phyloP scores from a whole-genome alignment of 2,113 vertebrate species.

The Dasyurus viverrinus region DNA sequence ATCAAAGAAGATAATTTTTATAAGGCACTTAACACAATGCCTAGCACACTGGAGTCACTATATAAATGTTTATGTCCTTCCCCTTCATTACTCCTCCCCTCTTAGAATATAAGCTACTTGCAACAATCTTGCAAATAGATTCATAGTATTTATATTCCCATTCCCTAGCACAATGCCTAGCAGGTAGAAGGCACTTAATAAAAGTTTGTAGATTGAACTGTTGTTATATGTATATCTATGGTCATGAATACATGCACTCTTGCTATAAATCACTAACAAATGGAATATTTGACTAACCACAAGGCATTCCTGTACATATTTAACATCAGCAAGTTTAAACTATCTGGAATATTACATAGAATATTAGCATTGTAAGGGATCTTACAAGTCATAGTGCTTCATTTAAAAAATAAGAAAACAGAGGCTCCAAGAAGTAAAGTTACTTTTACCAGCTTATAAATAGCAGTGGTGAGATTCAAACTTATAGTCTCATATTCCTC shows the following conservation, averaged over 20 bases:
- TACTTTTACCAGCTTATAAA: neutral
- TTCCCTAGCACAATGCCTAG: neutral
- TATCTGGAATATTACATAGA: neutral
- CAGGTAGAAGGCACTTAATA: neutral
- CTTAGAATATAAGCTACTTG: neutral
- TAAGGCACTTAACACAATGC: neutral
- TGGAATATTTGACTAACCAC: neutral
- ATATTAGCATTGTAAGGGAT: neutral
- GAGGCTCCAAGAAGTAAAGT: neutral
- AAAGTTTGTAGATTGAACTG: neutral
- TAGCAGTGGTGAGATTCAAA: neutral
- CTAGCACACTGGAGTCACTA: neutral
- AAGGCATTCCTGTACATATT: neutral
- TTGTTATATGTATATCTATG: neutral
- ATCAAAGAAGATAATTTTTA: neutral
- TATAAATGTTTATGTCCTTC: neutral
- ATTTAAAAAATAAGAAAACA: neutral
- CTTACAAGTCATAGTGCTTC: neutral
- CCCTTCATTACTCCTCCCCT: too few species aligned
- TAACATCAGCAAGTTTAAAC: neutral
- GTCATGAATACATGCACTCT: neutral
- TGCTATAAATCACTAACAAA: neutral
- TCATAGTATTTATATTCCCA: neutral
- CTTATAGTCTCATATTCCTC: neutral
- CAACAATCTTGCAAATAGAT: neutral